A percentile compares a stretch with the other conserved stretches of the same genome.
These are phyloP conservation scores for Ichneumoninae sp. DNA, from an alignment of 2,888 invertebrate species.

Conservation along the genomic window DNA sequence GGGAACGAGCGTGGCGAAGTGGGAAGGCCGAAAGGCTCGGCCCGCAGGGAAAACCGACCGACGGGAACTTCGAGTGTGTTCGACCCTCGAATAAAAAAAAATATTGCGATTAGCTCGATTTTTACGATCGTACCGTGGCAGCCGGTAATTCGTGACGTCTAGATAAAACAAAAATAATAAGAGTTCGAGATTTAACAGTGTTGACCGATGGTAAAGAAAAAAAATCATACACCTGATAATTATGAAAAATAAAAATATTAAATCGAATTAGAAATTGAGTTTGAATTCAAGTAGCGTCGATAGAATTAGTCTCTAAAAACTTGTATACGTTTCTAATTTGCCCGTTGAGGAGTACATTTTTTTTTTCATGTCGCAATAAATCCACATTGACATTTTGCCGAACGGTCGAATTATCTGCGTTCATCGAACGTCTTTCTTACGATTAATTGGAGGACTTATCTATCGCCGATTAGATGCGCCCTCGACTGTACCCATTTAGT, in stretches of 20 bases:
- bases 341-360: no score
- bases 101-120: neutral
- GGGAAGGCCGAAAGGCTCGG: constrained; percentile 57
- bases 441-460: no score
- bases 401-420: no score
- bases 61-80: constrained; percentile 43
- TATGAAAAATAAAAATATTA: neutral
- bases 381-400: no score
- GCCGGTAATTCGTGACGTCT: neutral
- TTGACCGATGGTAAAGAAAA: neutral
- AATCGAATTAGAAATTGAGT: neutral
- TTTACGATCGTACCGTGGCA: neutral
- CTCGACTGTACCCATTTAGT: constrained; percentile 40
- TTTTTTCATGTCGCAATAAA: no score
- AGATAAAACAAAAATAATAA: neutral
- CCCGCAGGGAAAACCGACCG: constrained; percentile 62
- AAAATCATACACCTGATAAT: neutral
- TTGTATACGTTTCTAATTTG: no score
- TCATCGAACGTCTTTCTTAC: no score
- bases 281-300: neutral
- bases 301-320: constrained; percentile 2
- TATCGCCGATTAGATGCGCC: no score
- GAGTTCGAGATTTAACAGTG: neutral
- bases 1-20: constrained; percentile 14
- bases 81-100: neutral